Percentiles rank a stretch among this genome's conserved stretches.
These are phyloP conservation scores for Discoglossus pictus DNA, from an alignment of 2,797 vertebrate genomes.

Conservation along the genomic window DNA sequence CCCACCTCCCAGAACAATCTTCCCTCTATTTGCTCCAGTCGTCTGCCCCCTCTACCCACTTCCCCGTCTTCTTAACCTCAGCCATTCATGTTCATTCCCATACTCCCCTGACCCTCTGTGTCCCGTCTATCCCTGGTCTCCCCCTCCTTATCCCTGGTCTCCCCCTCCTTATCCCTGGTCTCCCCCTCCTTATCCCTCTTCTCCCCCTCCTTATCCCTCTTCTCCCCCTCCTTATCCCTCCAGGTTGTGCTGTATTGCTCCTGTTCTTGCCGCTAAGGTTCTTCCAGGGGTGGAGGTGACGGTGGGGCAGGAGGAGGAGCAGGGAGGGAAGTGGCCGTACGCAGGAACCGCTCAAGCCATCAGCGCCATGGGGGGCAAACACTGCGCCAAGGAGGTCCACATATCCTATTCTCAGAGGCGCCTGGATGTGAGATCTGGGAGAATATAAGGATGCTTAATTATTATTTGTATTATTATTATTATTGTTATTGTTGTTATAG, in stretches of 20 bases:
- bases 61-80: no score
- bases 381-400: conserved; percentile 76
- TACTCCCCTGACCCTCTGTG: no score
- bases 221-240: conserved; percentile 28
- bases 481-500: no score
- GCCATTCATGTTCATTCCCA: no score
- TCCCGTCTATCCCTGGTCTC: no score
- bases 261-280: conserved; percentile 83
- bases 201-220: no score
- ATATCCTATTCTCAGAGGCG: conserved; percentile 75
- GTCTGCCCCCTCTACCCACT: no score
- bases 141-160: no score
- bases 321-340: conserved; percentile 82
- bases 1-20: no score
- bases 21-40: no score
- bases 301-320: conserved; percentile 84
- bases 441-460: no score
- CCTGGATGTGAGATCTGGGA: background rate
- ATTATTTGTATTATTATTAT: no score
- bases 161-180: background rate
- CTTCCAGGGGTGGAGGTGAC: conserved; percentile 87
- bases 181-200: background rate
- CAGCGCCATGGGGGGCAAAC: conserved; percentile 78
- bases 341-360: conserved; percentile 78
- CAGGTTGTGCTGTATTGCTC: conserved; percentile 90